phyloP scores from a whole-genome alignment of 2,888 invertebrate genomes.

The Thymelicus lineola region DNA sequence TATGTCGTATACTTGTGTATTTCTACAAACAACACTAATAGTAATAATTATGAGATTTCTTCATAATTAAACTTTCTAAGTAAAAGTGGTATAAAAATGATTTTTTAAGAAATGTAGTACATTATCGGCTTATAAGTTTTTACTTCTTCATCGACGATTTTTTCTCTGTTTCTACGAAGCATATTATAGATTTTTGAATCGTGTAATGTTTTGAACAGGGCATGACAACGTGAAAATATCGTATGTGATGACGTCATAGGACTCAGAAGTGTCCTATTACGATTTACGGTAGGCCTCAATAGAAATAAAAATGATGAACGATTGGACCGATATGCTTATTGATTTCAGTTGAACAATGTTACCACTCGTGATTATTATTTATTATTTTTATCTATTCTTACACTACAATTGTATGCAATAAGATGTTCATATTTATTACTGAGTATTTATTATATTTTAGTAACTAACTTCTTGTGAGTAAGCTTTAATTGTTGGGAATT shows the following conservation, averaged over 20 bases:
- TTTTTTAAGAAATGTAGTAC: too few species aligned
- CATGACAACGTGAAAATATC: neutral
- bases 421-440: neutral
- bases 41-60: too few species aligned
- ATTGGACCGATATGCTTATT: too few species aligned
- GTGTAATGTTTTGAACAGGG: neutral
- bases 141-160: neutral
- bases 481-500: constrained; percentile 23
- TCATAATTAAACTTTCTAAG: too few species aligned
- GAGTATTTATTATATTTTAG: constrained; percentile 3
- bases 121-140: too few species aligned
- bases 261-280: neutral
- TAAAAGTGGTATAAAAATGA: too few species aligned
- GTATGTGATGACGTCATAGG: too few species aligned
- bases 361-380: neutral
- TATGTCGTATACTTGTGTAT: too few species aligned
- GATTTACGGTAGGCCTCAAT: too few species aligned
- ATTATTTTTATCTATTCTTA: neutral
- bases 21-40: too few species aligned
- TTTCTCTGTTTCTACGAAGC: neutral
- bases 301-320: too few species aligned
- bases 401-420: neutral
- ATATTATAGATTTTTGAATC: neutral
- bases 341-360: neutral
- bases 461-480: neutral